A percentile compares a stretch with the other conserved stretches of the same genome.
Evolutionary conservation across 1,140 invertebrate species (phyloP).

Genomic region (Helicoverpa zea): DNA sequence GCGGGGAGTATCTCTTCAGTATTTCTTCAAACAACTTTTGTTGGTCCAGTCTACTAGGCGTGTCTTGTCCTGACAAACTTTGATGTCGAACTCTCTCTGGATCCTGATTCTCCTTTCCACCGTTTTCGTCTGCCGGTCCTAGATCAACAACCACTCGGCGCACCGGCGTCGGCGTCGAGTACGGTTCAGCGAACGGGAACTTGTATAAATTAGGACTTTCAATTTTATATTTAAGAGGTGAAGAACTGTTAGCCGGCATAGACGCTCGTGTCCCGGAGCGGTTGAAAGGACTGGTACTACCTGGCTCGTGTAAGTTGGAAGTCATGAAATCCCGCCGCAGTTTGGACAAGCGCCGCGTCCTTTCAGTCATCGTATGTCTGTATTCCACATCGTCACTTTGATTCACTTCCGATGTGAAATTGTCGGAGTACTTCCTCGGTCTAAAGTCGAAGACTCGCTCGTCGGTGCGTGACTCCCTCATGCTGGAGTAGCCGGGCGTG

Average conservation of each 20-base stretch:
- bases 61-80: conserved; percentile 68
- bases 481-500: conserved; percentile 78
- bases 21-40: conserved; percentile 82
- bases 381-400: conserved; percentile 81
- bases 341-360: conserved; percentile 79
- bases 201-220: conserved; percentile 83
- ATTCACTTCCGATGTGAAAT: conserved; percentile 81
- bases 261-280: conserved; percentile 77
- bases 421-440: conserved; percentile 81
- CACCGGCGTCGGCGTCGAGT: conserved; percentile 76
- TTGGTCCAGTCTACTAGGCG: conserved; percentile 74
- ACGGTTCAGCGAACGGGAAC: conserved; percentile 84
- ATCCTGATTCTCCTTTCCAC: conserved; percentile 71
- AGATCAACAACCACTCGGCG: conserved; percentile 74
- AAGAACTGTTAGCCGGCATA: conserved; percentile 70
- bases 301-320: conserved; percentile 80
- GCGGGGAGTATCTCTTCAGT: conserved; percentile 81
- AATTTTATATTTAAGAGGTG: conserved; percentile 76
- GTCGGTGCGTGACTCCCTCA: conserved; percentile 77
- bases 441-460: conserved; percentile 75
- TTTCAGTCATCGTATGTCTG: conserved; percentile 75
- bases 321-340: conserved; percentile 78
- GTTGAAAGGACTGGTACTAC: conserved; percentile 67
- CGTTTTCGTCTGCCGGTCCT: conserved; percentile 65
- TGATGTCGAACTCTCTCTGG: conserved; percentile 67